Evolutionary conservation across 1,140 invertebrate species (phyloP), one percentile per base, ranked within the genome.

Genomic region (Pachyrhynchus sulphureomaculatus): DNA sequence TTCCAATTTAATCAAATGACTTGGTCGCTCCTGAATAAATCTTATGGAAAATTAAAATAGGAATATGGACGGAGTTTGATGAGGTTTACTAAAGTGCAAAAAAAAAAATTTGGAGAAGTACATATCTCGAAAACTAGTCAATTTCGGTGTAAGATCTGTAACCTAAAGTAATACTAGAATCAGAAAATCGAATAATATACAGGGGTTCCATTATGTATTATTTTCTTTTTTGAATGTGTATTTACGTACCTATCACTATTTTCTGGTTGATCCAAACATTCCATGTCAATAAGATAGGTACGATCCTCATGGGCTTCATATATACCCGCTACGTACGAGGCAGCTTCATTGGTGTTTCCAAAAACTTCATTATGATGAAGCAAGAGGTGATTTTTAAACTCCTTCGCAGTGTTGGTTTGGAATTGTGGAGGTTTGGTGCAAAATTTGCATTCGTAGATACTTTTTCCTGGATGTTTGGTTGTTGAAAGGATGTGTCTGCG

Each of bases 401-500:
- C 85, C 42, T 83, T 84, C 1, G 85, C 82, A 57, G 81, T 81
- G 73, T 92, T 90, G 1, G 83, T 83, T 58, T 74, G 77, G 72
- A 79, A 88, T n/a, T 36, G 26, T 12, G 52, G 36, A 53, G 23
- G 69, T 64, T 60, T 75, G 26, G 29, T 41, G 70, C 89, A 91
- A 41, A 80, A 76, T 20, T 80, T 77, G 71, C 92, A 95, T 21
- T 87, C 83, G 76, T 94, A 95, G 8, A 94, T 82, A 55, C 76
- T 85, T 68, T 88, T 83, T 3, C 89, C 90, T 0, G 83, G 81
- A 75, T 95, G 92, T 39, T 88, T 84, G 48, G 82, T 86, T 1
- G 89, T 91, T n/a, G 85, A 86, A 0, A 92, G 73, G 3, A 92
- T 84, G 76, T 95, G 92, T 69, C 93, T 94, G 1, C 92, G 82